Conservation (phyloP, 2,888 invertebrate species). For the Nephrocerus scutellatus region DNA sequence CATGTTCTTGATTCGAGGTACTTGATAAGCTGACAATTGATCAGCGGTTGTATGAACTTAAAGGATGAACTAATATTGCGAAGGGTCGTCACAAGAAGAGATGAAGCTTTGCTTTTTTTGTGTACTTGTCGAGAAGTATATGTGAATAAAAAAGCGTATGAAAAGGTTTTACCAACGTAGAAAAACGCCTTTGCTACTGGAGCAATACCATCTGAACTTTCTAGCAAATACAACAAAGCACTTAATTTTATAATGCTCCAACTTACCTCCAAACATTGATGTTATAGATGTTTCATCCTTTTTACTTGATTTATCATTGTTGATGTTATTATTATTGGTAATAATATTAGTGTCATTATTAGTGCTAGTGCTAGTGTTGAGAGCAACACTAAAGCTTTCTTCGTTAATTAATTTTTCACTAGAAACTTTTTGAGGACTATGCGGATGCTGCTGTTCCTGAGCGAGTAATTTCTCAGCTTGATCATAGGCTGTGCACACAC, state of each 20-base stretch:
- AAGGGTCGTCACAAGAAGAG: too few species aligned
- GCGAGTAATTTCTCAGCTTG: conserved; percentile 26
- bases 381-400: conserved; percentile 2
- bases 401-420: conserved; percentile 18
- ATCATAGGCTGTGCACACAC: conserved; percentile 57
- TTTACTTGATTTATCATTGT: conserved; percentile 15
- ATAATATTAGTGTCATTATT: conserved; percentile 5
- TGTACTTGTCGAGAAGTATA: too few species aligned
- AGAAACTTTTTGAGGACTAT: conserved; percentile 14
- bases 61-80: too few species aligned
- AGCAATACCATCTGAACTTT: too few species aligned
- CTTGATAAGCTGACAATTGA: too few species aligned
- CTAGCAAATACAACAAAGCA: too few species aligned
- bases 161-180: too few species aligned
- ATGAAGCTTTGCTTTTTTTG: too few species aligned
- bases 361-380: conserved; percentile 7
- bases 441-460: conserved; percentile 3
- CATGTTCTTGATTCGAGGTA: too few species aligned
- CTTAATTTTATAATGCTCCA: too few species aligned
- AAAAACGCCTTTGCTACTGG: too few species aligned
- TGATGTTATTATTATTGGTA: neutral
- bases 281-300: conserved; percentile 35
- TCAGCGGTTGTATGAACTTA: too few species aligned
- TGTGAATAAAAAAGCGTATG: conserved; percentile 2
- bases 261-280: conserved; percentile 49